These are phyloP conservation scores for Lithobius niger DNA, from an alignment of 1,140 invertebrate genomes.

Conservation along the genomic window DNA sequence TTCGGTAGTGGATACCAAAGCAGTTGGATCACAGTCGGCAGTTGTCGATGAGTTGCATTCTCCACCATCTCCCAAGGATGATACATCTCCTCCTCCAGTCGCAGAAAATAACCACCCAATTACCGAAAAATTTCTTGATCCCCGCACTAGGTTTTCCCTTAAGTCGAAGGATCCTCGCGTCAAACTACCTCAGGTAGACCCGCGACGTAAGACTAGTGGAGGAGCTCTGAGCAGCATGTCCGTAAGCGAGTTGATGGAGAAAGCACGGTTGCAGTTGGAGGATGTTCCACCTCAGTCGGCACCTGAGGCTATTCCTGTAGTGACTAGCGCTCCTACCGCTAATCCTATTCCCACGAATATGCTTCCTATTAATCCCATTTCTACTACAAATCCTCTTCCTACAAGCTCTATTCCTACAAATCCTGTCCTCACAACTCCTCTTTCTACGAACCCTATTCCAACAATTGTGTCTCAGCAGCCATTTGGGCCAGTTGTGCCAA, in stretches of 20 bases:
- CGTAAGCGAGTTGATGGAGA: constrained; percentile 15
- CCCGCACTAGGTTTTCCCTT: neutral
- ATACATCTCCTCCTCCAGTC: neutral
- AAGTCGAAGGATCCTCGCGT: neutral
- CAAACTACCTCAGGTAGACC: neutral
- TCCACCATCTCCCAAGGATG: neutral
- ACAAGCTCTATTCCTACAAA: too few relatives aligned
- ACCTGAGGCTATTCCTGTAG: constrained; percentile 6
- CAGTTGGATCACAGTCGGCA: too few relatives aligned
- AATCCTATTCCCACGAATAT: neutral
- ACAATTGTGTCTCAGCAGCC: neutral
- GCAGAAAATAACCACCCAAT: neutral
- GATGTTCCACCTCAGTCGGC: constrained; percentile 9
- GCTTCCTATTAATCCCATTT: too few relatives aligned
- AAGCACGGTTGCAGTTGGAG: constrained; percentile 14
- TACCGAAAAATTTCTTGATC: neutral
- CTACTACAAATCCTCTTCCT: too few relatives aligned
- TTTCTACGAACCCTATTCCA: neutral
- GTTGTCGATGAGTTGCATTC: too few relatives aligned
- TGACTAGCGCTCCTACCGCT: neutral
- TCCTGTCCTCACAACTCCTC: too few relatives aligned
- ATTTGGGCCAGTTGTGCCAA: neutral
- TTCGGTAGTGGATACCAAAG: neutral
- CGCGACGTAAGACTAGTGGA: neutral
- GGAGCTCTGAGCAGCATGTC: constrained; percentile 18